Base-by-base conservation (phyloP, 1,140 invertebrate genomes). In the Pseudoatta argentina region DNA sequence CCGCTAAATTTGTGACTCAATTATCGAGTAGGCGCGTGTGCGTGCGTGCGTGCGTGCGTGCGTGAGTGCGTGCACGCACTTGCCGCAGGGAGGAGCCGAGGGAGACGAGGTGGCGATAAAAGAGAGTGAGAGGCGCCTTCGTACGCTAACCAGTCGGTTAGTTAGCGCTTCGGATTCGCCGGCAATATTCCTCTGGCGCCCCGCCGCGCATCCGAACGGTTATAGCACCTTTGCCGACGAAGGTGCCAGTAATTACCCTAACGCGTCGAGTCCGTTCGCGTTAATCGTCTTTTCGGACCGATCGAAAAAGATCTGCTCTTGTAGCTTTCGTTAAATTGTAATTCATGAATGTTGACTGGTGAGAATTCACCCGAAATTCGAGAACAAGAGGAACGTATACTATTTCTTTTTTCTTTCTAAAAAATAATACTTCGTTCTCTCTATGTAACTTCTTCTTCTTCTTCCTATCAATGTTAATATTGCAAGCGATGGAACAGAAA, bases 211-310 rank as follows among this genome's bases (percentile, higher is more conserved):
- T 21, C 79, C 78, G 59, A 91, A 88, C 77, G 87, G 86, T 93
- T 93, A 92, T 92, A 87, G 88, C 91, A 93, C 88, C 91, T 88
- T 76, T 72, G 66, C 75, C 69, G 71, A 86, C 81, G 87, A 90
- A 92, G 89, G 69, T 83, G 88, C 61, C 69, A 86, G 91, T 93
- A 93, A 93, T 93, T 93, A 93, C 91, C 87, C 88, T 91, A 93
- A 92, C 89, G 91, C 88, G 86, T 93, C 90, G 87, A 87, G 59
- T 88, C 85, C 78, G 30, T 85, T 83, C 87, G 71, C 86, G 90
- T 91, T 92, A 89, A 92, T 91, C 91, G 88, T 67, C 81, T 78
- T 85, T 71, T 87, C 82, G 53, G 76, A 18, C 5, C 72, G 87
- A 89, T 85, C 90, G 85, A 87, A 64, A 55, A 16, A 69, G 5